Evolutionary conservation across 2,113 vertebrate species (phyloP).

Genomic region (Urocynchramus pylzowi): DNA sequence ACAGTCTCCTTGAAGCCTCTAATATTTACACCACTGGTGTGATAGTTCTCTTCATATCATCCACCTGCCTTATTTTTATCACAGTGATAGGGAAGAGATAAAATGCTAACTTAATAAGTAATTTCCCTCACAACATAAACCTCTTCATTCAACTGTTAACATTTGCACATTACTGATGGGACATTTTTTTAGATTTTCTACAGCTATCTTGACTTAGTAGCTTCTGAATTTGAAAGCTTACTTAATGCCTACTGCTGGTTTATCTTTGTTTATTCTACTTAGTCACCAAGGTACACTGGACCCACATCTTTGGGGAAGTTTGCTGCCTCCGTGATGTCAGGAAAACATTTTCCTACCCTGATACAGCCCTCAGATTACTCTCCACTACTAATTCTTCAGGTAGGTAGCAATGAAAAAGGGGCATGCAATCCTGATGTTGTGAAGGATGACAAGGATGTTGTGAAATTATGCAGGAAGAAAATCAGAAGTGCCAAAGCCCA

Average conservation of each 20-base stretch:
- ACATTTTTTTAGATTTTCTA: background rate
- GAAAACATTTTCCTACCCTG: background rate
- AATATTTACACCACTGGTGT: background rate
- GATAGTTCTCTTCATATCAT: background rate
- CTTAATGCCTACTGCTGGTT: background rate
- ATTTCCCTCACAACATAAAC: background rate
- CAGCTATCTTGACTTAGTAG: background rate
- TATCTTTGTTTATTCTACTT: background rate
- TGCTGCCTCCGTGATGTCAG: background rate
- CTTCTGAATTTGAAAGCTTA: background rate
- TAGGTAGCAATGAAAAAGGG: background rate
- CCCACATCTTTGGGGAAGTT: background rate
- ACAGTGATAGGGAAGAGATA: background rate
- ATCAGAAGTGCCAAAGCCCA: background rate
- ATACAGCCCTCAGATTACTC: background rate
- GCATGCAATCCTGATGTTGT: accelerated
- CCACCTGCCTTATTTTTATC: background rate
- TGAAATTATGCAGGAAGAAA: background rate
- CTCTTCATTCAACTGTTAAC: background rate
- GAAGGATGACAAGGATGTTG: background rate
- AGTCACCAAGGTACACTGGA: background rate
- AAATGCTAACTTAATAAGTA: background rate
- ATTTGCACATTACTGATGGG: background rate
- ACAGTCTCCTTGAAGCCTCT: background rate
- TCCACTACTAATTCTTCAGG: background rate